Conservation (phyloP, 1,140 invertebrate genomes). For the Habropoda laboriosa region DNA sequence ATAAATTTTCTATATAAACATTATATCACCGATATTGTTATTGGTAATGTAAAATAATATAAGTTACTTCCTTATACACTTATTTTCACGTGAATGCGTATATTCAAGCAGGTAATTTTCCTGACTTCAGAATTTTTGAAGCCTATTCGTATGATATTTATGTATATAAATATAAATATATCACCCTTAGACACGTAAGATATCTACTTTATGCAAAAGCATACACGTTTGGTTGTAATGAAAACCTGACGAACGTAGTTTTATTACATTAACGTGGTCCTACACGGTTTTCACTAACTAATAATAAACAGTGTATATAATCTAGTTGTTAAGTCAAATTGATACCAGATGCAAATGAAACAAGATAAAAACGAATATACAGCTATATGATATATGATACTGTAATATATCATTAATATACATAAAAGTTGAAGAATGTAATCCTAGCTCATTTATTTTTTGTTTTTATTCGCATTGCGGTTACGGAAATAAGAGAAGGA, state of each 20-base stretch:
- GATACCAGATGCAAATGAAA: conserved; percentile 24
- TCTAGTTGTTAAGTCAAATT: conserved; percentile 44
- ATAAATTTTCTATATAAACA: conserved; percentile 28
- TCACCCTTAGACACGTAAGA: conserved; percentile 39
- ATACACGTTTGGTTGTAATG: conserved; percentile 19
- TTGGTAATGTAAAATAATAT: conserved; percentile 3
- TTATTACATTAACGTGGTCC: conserved; percentile 30
- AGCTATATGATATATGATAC: conserved; percentile 1
- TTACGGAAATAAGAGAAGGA: neutral
- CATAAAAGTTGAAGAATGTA: conserved; percentile 14
- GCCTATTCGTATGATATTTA: conserved; percentile 33
- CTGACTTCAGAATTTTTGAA: conserved; percentile 31
- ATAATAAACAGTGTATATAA: conserved; percentile 60
- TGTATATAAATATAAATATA: conserved; percentile 60
- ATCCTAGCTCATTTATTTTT: conserved; percentile 39
- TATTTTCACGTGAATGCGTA: conserved; percentile 2
- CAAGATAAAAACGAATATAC: conserved; percentile 17
- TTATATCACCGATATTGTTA: conserved; percentile 6
- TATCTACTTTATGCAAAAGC: conserved; percentile 15
- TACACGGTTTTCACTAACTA: conserved; percentile 26
- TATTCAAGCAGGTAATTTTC: conserved; percentile 40
- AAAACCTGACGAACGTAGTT: conserved; percentile 24
- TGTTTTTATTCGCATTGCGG: conserved; percentile 5
- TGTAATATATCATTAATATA: conserved; percentile 26
- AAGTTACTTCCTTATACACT: conserved; percentile 14